Conservation (phyloP, 2,888 invertebrate species). For the Eupithecia tripunctaria region DNA sequence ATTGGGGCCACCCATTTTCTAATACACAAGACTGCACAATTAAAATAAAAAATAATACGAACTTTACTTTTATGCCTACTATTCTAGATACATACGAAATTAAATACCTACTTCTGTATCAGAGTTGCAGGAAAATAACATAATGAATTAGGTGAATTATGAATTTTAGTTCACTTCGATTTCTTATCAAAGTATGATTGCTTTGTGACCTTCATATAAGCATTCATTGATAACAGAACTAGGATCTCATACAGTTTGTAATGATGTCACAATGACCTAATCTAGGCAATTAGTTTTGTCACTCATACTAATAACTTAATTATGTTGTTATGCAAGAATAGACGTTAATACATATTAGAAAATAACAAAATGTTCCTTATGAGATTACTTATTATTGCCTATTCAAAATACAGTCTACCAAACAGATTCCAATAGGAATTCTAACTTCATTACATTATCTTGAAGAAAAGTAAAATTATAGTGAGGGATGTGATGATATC, state of each 20-base stretch:
- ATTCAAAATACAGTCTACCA: neutral
- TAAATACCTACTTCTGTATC: neutral
- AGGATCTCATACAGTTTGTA: conserved; percentile 14
- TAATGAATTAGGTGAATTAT: neutral
- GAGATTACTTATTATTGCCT: neutral
- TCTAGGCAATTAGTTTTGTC: conserved; percentile 1
- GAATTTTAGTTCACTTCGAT: conserved; percentile 1
- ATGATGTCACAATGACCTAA: conserved; percentile 23
- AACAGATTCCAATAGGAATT: conserved; percentile 1
- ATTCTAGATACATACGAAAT: neutral
- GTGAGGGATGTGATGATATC: neutral
- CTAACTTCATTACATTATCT: neutral
- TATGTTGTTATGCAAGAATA: neutral
- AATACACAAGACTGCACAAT: neutral
- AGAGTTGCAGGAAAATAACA: neutral
- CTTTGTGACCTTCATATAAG: conserved; percentile 15
- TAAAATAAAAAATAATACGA: neutral
- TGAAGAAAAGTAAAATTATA: neutral
- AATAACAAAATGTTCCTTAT: neutral
- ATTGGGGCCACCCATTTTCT: neutral
- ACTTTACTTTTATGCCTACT: neutral
- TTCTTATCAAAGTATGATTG: conserved; percentile 2
- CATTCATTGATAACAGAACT: conserved; percentile 18
- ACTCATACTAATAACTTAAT: neutral
- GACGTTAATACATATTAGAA: neutral